Base-by-base conservation (phyloP, 37 sponge, comb jelly and placozoan genomes). In the Chondrilla cf. caribensis region DNA sequence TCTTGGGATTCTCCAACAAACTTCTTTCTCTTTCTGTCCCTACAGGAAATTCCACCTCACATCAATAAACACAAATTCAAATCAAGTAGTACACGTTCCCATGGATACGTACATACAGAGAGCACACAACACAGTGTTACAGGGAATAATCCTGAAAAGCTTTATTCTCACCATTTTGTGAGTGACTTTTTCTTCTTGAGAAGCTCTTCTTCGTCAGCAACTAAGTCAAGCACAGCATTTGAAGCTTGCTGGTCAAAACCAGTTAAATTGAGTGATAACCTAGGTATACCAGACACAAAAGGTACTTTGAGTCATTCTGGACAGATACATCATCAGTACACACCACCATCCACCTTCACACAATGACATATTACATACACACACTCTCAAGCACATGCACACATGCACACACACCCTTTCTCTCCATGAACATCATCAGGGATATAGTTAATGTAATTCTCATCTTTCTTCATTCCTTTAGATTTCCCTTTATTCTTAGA, bases 21-120 rank as follows among this genome's bases (percentile, higher is more conserved):
- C 75, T 80, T 89, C 87, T 98, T 98, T 40, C 93, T 84, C 75
- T 98, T 98, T 59, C 96, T 76, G 67, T 98, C 99, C 99, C 99
- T 95, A 41, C 38, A 81, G 35, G 1, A 51, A 29, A 35, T 25
- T n/a, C 37, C 44, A 38, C 0, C 32, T 17, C 54, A 33, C 35
- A n/a, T 35, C 33, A 2, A 40, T 22, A 41, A 9, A 40, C 47
- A 43, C 24, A 35, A 5, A 37, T 31, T 3, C 51, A 54, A 60
- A 43, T 29, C 26, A 11, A 22, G 0, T 24, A 14, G 51, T 11
- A 47, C 51, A 47, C 11, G 51, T 47, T 14, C 51, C 9, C 51
- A 47, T 47, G 51, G 9, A 47, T 11, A 47, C 51, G 11, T 11
- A 47, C 51, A 47, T 11, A 11, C 6, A 47, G 33, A 28, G 38